Evolutionary conservation across 2,888 invertebrate genomes (phyloP).

Genomic region (Drosophila antonietae): DNA sequence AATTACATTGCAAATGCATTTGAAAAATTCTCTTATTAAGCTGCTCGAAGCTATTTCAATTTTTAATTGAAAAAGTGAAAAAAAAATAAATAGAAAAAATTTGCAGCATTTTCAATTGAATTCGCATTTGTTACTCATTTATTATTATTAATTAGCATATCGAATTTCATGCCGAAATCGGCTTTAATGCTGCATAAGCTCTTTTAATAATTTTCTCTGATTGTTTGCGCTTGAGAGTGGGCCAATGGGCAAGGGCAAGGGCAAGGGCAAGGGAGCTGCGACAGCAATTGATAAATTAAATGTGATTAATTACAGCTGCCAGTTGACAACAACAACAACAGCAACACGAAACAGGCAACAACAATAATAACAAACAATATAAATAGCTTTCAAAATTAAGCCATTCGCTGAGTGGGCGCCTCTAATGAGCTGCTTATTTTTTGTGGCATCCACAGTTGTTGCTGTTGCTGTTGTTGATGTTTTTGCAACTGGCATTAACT

Average conservation of each 20-base stretch:
- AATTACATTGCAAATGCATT: background rate
- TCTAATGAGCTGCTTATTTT: constrained; percentile 35
- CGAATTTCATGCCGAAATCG: constrained; percentile 26
- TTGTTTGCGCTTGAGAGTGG: constrained; percentile 7
- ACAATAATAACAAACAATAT: constrained; percentile 1
- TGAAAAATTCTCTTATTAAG: background rate
- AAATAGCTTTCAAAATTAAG: constrained; percentile 25
- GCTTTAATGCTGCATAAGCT: constrained; percentile 45
- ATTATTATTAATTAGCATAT: constrained; percentile 42
- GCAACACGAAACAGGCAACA: constrained; percentile 7
- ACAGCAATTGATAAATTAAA: constrained; percentile 41
- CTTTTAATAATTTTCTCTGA: constrained; percentile 24
- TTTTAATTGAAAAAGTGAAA: background rate
- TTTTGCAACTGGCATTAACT: constrained; percentile 33
- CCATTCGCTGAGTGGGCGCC: constrained; percentile 9
- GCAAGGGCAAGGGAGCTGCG: background rate
- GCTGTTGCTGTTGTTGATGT: constrained; percentile 6
- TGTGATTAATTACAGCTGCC: constrained; percentile 50
- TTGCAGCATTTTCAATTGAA: background rate
- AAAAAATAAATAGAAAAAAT: background rate
- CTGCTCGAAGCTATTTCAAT: background rate
- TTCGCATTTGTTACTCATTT: constrained; percentile 5
- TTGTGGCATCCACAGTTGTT: constrained; percentile 24
- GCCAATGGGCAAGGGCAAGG: too few relatives aligned
- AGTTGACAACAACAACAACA: constrained; percentile 10